phyloP scores from a whole-genome alignment of 2,113 vertebrate species.

The Periophthalmus modestus region DNA sequence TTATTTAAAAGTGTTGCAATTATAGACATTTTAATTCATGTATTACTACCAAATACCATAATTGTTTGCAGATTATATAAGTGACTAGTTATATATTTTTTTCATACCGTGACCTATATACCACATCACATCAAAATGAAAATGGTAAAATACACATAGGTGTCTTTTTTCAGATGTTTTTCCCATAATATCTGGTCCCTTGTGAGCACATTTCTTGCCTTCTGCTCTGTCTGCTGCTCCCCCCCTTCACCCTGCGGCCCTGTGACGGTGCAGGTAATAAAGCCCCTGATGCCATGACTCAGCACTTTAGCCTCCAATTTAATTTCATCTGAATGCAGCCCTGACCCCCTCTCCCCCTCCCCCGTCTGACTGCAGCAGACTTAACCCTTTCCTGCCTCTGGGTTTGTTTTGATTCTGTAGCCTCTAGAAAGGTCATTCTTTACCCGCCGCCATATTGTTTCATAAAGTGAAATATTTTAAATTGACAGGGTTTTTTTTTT shows the following conservation, averaged over 20 bases:
- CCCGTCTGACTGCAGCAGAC: conserved; percentile 52
- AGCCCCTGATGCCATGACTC: conserved; percentile 75
- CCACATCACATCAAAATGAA: no score
- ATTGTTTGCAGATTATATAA: no score
- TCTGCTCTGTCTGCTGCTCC: conserved; percentile 38
- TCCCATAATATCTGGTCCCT: background rate
- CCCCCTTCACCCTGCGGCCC: conserved; percentile 56
- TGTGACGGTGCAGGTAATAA: conserved; percentile 77
- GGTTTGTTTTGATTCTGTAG: conserved; percentile 27
- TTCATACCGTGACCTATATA: no score
- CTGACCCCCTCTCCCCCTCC: conserved; percentile 27
- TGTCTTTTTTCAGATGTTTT: no score
- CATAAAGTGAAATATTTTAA: background rate
- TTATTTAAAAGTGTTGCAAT: no score
- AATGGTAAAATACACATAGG: no score
- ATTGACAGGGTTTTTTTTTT: background rate
- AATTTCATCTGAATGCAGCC: conserved; percentile 72
- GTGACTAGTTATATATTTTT: no score
- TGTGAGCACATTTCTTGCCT: background rate
- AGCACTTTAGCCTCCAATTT: conserved; percentile 78
- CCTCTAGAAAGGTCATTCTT: conserved; percentile 10
- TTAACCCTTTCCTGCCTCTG: conserved; percentile 70
- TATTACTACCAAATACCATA: no score
- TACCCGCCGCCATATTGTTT: conserved; percentile 9
- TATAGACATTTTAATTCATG: no score